Percentiles rank a stretch among this genome's conserved stretches.
Conservation (phyloP, 2,113 vertebrate genomes). For the Leuciscus idus region DNA sequence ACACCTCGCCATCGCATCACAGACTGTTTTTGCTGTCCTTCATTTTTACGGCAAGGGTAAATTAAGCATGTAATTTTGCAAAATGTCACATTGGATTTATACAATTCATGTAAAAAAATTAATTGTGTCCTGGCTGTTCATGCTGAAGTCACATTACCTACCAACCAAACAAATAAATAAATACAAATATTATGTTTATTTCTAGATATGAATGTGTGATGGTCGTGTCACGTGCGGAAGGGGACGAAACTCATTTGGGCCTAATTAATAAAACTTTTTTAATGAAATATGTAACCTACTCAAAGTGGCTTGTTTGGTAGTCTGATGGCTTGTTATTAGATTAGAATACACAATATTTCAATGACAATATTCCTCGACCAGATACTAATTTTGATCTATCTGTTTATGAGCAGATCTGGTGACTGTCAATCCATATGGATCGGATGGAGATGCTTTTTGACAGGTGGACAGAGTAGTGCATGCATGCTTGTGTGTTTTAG, state of each 20-base stretch:
- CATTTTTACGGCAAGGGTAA: not conserved
- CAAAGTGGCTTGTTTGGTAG: not conserved
- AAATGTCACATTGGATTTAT: not conserved
- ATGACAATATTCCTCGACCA: not conserved
- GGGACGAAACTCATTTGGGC: not conserved
- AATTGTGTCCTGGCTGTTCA: not conserved
- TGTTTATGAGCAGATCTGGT: constrained; percentile 5
- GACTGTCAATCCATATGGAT: constrained; percentile 25
- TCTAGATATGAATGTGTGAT: not conserved
- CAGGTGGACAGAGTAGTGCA: constrained; percentile 36
- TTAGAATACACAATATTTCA: constrained; percentile 11
- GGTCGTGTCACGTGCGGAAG: not conserved
- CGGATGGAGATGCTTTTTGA: constrained; percentile 29
- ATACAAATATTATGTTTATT: not conserved
- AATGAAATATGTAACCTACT: not conserved
- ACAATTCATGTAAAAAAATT: not conserved
- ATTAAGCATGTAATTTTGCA: not conserved
- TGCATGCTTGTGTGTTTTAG: constrained; percentile 42
- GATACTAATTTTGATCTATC: constrained; percentile 11
- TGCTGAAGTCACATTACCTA: not conserved
- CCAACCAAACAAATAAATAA: no score
- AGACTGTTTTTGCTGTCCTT: not conserved
- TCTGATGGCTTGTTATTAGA: not conserved
- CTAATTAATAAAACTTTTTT: not conserved
- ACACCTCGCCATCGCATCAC: not conserved